Evolutionary conservation across 1,140 invertebrate genomes (phyloP).

Genomic region (Drosophila mauritiana): DNA sequence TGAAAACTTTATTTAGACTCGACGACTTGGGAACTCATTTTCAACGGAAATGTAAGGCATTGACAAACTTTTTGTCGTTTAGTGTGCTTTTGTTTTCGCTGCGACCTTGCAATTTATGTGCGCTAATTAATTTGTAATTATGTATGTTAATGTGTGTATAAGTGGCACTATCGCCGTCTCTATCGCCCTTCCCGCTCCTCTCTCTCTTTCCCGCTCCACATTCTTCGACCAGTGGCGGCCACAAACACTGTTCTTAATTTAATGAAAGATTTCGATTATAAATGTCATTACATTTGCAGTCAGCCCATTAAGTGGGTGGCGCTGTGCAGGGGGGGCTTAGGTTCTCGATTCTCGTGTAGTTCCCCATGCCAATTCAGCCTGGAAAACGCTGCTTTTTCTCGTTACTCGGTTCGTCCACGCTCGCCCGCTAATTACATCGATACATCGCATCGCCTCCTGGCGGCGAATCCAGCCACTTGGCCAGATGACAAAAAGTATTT

Average conservation of each 20-base stretch:
- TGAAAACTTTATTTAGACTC: too few relatives aligned
- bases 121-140: constrained; percentile 82
- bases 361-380: not conserved
- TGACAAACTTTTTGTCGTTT: constrained; percentile 14
- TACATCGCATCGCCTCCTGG: not conserved
- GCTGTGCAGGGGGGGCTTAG: not conserved
- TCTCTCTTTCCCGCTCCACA: constrained; percentile 1
- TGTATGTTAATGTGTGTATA: constrained; percentile 76
- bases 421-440: too few relatives aligned
- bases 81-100: constrained; percentile 33
- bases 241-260: constrained; percentile 79
- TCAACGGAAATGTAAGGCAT: constrained; percentile 4
- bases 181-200: not conserved
- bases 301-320: constrained; percentile 15
- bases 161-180: constrained; percentile 24
- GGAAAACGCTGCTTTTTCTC: not conserved
- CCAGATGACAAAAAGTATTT: not conserved
- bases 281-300: constrained; percentile 72
- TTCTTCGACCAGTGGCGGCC: constrained; percentile 30
- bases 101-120: constrained; percentile 74
- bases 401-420: not conserved
- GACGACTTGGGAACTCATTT: not conserved
- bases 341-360: not conserved
- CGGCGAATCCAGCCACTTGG: not conserved
- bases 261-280: constrained; percentile 82